Base-by-base conservation (phyloP, 1,140 invertebrate genomes). In the Batillaria attramentaria region DNA sequence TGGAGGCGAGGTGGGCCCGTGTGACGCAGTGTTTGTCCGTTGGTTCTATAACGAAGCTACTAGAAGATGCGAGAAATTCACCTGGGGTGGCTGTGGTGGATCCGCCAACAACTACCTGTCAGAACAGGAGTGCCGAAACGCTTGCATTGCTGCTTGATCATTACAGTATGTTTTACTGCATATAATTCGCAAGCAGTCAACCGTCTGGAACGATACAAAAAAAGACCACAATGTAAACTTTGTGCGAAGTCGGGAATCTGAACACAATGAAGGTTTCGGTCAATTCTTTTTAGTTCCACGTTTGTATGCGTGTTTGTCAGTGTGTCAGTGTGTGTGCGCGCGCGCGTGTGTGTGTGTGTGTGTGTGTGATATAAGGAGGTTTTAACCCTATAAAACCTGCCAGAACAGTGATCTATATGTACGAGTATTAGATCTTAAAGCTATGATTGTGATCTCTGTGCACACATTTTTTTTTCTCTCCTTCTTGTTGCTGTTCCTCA, bases 81-180 rank as follows among this genome's bases (percentile, higher is more conserved):
- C 91, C n/a, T 98, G 97, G 91, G 95, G 96, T 31, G 97, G 97
- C 57, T 98, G 97, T 87, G 94, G 94, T 54, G 94, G 95, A 60
- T 97, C 96, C 85, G 94, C 95, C 84, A 98, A 98, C 90, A 95
- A 96, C 84, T 98, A 98, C 92, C 93, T 95, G 42, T 95, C 93
- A 54, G 94, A 95, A 81, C 91, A 94, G n/a, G 94, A 95, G 79
- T 98, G 97, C 88, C 94, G 95, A 82, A 91, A 93, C 3, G 94
- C 95, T 8, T 97, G 96, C 89, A 95, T 43, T 24, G 28, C 33
- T 13, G 39, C n/a, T 5, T 62, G 24, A 62, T 10, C n/a, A 62
- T 3, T 28, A 8, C 57, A 10, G 24, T 6, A 28, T 24, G 3
- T 13, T 62, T 10, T 24, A 31, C 1, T 28, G 33, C 10, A 24